phyloP scores from a whole-genome alignment of 92 coral and sea anemone species.

The Palythoa grandis region DNA sequence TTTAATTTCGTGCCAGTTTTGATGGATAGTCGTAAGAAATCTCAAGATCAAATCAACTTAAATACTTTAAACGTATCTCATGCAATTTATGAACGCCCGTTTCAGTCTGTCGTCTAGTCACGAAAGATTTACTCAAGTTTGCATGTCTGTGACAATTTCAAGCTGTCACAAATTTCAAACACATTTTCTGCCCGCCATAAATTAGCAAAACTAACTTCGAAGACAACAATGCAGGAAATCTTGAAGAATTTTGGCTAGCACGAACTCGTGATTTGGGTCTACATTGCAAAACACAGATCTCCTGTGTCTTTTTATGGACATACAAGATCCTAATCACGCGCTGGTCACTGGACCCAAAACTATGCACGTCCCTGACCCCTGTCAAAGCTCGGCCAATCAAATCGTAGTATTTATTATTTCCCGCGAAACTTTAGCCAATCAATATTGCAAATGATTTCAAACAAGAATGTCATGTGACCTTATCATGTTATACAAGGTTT shows the following conservation, averaged over 20 bases:
- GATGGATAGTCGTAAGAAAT: not conserved
- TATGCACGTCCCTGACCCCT: conserved; percentile 20
- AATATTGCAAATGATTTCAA: conserved; percentile 51
- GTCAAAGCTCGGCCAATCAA: conserved; percentile 66
- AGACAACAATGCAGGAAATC: not conserved
- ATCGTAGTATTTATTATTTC: conserved; percentile 55
- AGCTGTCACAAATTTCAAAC: not conserved
- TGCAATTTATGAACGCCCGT: not conserved
- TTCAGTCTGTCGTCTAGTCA: not conserved
- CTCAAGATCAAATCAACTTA: not conserved
- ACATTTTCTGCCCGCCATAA: not conserved
- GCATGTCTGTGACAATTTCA: not conserved
- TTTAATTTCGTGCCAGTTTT: not conserved
- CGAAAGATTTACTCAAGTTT: not conserved
- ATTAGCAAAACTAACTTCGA: not conserved
- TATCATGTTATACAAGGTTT: conserved; percentile 50
- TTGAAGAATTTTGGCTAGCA: not conserved
- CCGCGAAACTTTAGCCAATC: conserved; percentile 89
- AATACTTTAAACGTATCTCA: not conserved
- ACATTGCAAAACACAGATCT: not conserved
- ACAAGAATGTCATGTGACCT: conserved; percentile 82
- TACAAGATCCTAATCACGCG: conserved; percentile 70
- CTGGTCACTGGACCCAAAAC: conserved; percentile 67
- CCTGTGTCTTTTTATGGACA: conserved; percentile 39
- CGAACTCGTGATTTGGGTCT: conserved; percentile 25